A percentile compares a stretch with the other conserved stretches of the same genome.
These are phyloP conservation scores for Cydia splendana DNA, from an alignment of 1,140 invertebrate genomes.

Conservation along the genomic window DNA sequence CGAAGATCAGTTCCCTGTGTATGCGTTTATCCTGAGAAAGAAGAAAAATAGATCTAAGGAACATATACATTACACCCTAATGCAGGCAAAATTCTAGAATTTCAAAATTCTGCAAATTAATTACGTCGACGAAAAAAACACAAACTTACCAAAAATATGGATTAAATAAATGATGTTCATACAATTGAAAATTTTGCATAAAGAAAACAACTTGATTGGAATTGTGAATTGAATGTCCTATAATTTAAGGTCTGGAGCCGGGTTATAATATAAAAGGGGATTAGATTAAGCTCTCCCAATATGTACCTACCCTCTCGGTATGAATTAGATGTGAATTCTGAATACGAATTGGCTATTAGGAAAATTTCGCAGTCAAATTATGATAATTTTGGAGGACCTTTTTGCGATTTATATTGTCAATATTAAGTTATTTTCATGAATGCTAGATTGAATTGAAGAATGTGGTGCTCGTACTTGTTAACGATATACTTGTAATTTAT, in stretches of 20 bases:
- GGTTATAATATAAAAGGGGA: background rate
- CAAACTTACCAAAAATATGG: too few relatives aligned
- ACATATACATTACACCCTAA: too few relatives aligned
- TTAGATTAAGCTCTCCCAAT: background rate
- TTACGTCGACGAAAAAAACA: too few relatives aligned
- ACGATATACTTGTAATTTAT: too few relatives aligned
- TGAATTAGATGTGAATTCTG: background rate
- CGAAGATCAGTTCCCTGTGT: constrained; percentile 84
- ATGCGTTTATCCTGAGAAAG: constrained; percentile 82
- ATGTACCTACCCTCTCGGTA: background rate
- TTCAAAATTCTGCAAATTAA: too few relatives aligned
- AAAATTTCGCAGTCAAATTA: background rate
- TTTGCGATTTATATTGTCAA: too few relatives aligned
- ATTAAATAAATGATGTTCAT: too few relatives aligned
- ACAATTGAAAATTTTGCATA: background rate
- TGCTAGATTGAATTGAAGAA: too few relatives aligned
- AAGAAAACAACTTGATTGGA: background rate
- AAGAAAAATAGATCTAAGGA: background rate
- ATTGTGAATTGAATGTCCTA: constrained; percentile 8
- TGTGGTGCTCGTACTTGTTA: too few relatives aligned
- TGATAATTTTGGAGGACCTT: too few relatives aligned
- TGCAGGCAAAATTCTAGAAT: too few relatives aligned
- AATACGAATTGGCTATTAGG: background rate
- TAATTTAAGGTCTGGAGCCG: background rate
- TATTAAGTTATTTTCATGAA: too few relatives aligned